Evolutionary conservation across 1,140 invertebrate genomes (phyloP).

Genomic region (Ips typographus): DNA sequence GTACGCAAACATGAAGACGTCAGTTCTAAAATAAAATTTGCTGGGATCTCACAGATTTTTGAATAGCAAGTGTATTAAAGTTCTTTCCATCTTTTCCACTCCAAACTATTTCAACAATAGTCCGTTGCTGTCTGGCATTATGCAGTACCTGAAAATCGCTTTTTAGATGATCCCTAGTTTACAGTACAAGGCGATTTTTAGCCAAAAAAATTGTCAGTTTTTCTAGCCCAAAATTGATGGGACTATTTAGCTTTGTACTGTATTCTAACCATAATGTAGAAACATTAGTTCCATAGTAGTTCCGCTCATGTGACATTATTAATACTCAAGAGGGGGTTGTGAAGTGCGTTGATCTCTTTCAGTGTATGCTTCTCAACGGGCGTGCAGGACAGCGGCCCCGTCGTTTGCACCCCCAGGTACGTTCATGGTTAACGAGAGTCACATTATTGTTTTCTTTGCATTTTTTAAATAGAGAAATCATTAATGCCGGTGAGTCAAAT

Average conservation of each 20-base stretch:
- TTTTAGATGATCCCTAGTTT: background rate
- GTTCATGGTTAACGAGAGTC: constrained; percentile 21
- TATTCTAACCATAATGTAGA: background rate
- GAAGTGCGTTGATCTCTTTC: constrained; percentile 53
- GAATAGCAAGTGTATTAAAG: no score
- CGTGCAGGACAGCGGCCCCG: constrained; percentile 47
- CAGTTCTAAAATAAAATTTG: no score
- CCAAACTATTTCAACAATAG: no score
- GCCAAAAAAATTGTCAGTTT: no score
- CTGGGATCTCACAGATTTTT: no score
- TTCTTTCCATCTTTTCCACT: no score
- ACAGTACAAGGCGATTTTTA: background rate
- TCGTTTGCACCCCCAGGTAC: constrained; percentile 51
- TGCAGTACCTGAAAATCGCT: background rate
- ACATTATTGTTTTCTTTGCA: constrained; percentile 14
- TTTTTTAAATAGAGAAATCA: constrained; percentile 30
- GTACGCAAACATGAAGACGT: no score
- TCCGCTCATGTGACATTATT: constrained; percentile 44
- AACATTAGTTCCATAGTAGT: constrained; percentile 39
- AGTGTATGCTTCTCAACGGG: constrained; percentile 44
- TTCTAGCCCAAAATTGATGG: no score
- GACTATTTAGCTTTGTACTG: background rate
- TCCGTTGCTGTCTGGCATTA: background rate
- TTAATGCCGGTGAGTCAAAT: no score
- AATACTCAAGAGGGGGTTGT: constrained; percentile 49